phyloP scores from a whole-genome alignment of 1,140 invertebrate species.

The Portunus trituberculatus region DNA sequence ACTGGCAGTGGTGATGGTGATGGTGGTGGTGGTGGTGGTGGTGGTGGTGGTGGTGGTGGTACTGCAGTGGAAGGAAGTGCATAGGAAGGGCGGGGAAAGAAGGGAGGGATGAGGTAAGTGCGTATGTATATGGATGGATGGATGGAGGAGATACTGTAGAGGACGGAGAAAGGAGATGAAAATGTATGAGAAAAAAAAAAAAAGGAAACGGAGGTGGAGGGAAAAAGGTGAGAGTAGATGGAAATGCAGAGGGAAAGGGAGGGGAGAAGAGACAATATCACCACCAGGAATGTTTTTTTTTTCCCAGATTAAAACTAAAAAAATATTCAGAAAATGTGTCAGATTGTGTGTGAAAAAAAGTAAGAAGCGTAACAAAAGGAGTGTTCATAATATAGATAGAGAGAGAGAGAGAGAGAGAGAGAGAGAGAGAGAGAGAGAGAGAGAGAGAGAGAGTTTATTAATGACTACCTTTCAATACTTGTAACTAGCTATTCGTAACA shows the following conservation, averaged over 20 bases:
- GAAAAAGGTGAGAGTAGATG: background rate
- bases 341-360: background rate
- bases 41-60: too few species aligned
- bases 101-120: background rate
- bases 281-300: background rate
- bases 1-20: too few species aligned
- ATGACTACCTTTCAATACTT: too few species aligned
- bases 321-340: background rate
- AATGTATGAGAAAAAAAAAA: too few species aligned
- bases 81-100: background rate
- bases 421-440: conserved; percentile 20
- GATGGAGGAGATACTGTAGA: background rate
- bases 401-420: conserved; percentile 17
- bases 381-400: background rate
- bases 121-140: background rate
- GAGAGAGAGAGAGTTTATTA: background rate
- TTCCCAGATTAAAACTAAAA: background rate
- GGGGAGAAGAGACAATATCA: background rate
- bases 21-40: too few species aligned
- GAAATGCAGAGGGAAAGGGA: background rate
- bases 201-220: background rate
- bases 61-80: background rate
- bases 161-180: background rate
- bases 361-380: background rate
- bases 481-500: too few species aligned